phyloP scores from a whole-genome alignment of 2,797 vertebrate species.

The Sebastes vulpes region DNA sequence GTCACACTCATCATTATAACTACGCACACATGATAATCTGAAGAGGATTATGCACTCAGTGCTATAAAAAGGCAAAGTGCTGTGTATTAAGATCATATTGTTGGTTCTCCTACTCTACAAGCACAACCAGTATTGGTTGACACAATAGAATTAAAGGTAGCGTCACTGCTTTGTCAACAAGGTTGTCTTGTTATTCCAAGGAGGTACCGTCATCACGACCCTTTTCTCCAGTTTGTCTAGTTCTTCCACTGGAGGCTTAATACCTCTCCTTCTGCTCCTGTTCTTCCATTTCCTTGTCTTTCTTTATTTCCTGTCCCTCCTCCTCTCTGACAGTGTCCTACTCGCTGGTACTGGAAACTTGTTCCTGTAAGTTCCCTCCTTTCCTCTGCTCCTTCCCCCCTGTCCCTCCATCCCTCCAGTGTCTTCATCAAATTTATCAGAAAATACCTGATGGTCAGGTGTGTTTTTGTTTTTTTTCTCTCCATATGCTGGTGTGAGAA shows the following conservation, averaged over 20 bases:
- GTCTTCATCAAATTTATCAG: conserved; percentile 72
- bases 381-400: conserved; percentile 73
- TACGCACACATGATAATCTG: conserved; percentile 16
- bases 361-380: conserved; percentile 89
- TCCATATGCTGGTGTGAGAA: conserved; percentile 48
- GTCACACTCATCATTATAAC: not conserved
- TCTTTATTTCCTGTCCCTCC: conserved; percentile 64
- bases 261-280: conserved; percentile 82
- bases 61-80: conserved; percentile 5
- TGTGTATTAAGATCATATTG: not conserved
- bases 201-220: conserved; percentile 26
- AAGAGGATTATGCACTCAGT: not conserved
- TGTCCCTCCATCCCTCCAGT: conserved; percentile 76
- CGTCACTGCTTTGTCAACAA: conserved; percentile 34
- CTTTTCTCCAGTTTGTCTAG: conserved; percentile 65
- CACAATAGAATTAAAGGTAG: not conserved
- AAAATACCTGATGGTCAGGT: conserved; percentile 71
- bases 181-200: conserved; percentile 19
- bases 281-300: conserved; percentile 81
- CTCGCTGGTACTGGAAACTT: conserved; percentile 91
- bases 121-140: not conserved
- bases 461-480: conserved; percentile 51
- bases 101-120: not conserved
- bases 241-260: conserved; percentile 63
- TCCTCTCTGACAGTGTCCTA: conserved; percentile 86